Conservation (phyloP, 2,113 vertebrate species). For the Centropristis striata region DNA sequence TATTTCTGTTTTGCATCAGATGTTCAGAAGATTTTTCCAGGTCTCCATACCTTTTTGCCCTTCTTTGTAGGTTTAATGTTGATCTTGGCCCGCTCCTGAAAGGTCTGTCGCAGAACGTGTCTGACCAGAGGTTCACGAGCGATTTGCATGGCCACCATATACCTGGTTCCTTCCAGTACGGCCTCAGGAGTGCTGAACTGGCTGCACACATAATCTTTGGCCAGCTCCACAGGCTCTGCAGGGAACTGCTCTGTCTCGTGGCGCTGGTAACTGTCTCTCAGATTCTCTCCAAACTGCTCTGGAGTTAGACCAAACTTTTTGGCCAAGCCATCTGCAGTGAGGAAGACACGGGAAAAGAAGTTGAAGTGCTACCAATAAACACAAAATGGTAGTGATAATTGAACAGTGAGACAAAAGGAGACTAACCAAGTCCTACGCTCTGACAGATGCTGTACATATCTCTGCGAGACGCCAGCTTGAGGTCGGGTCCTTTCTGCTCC, state of each 20-base stretch:
- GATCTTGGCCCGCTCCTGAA: constrained; percentile 97
- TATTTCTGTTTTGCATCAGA: accelerated
- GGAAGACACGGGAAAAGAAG: background rate
- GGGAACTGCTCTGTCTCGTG: constrained; percentile 99
- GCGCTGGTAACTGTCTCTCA: constrained; percentile 98
- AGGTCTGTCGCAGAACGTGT: constrained; percentile 97
- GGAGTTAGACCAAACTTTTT: constrained; percentile 99
- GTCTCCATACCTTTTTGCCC: constrained; percentile 92
- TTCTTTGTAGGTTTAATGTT: constrained; percentile 98
- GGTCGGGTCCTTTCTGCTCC: constrained; percentile 94
- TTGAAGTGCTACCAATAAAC: background rate
- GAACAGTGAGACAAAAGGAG: background rate
- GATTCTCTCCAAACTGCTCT: constrained; percentile 98
- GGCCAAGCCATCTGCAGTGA: constrained; percentile 92
- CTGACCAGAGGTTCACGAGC: constrained; percentile 97
- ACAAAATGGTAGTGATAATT: background rate
- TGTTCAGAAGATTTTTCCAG: background rate
- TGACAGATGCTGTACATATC: constrained; percentile 99
- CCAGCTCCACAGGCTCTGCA: constrained; percentile 95
- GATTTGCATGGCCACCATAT: constrained; percentile 99
- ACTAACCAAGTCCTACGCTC: constrained; percentile 93
- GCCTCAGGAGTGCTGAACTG: constrained; percentile 93
- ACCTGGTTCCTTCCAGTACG: constrained; percentile 96
- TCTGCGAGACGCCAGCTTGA: constrained; percentile 96
- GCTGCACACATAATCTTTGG: constrained; percentile 98